These are phyloP conservation scores for Uropetala carovei DNA, from an alignment of 2,888 invertebrate genomes.

Conservation along the genomic window DNA sequence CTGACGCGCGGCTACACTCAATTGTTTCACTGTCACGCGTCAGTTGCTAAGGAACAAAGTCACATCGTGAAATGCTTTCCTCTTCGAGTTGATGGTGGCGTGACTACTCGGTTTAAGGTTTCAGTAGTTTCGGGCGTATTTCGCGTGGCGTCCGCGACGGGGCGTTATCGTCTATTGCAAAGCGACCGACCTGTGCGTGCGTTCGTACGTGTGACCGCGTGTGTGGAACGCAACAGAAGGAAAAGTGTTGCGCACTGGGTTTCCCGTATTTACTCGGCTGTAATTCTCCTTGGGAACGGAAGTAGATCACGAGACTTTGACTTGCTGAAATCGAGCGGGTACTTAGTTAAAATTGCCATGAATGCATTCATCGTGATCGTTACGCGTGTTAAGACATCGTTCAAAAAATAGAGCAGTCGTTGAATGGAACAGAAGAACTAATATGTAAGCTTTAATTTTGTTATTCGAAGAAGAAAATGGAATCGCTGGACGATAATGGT, in stretches of 20 bases:
- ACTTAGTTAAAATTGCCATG: too few species aligned
- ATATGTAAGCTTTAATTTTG: too few species aligned
- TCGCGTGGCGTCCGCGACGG: constrained; percentile 37
- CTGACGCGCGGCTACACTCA: background rate
- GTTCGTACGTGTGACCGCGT: background rate
- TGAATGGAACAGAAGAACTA: too few species aligned
- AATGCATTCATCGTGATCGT: too few species aligned
- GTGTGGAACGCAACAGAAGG: constrained; percentile 47
- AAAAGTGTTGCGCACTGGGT: constrained; percentile 31
- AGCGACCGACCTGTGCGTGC: background rate
- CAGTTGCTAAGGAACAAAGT: constrained; percentile 42
- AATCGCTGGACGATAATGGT: too few species aligned
- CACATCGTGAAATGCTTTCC: constrained; percentile 49
- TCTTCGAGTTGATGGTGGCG: constrained; percentile 44
- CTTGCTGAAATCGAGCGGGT: too few species aligned
- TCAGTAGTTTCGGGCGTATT: constrained; percentile 38
- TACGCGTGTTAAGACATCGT: too few species aligned
- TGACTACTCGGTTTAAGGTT: constrained; percentile 51
- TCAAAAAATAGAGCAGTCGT: too few species aligned
- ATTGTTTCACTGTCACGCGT: constrained; percentile 22
- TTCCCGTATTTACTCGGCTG: constrained; percentile 30
- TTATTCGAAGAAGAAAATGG: too few species aligned
- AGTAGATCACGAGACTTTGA: too few species aligned
- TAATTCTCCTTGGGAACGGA: background rate
- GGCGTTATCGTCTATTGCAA: constrained; percentile 39